Conservation (phyloP, 2,797 vertebrate species). For the Sebastes nivosus region DNA sequence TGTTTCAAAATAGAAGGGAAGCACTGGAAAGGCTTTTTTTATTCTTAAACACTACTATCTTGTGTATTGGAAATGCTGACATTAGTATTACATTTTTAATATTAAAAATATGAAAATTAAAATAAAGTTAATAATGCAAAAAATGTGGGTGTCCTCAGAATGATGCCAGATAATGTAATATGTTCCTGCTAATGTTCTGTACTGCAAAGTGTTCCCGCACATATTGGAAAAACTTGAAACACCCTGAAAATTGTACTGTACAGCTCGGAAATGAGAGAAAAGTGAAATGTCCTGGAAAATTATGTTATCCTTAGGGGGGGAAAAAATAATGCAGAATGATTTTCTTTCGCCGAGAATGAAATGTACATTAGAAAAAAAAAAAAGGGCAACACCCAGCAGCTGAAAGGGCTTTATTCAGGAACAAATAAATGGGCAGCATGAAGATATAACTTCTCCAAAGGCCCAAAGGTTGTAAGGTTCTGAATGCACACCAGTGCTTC, state of each 20-base stretch:
- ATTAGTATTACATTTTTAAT: background rate
- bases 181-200: background rate
- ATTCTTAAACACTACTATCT: background rate
- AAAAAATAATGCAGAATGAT: background rate
- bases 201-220: background rate
- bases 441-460: background rate
- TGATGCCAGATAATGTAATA: background rate
- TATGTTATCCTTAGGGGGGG: background rate
- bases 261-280: background rate
- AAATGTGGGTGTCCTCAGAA: background rate
- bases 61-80: background rate
- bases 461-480: background rate
- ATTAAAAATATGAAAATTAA: background rate
- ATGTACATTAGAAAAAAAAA: background rate
- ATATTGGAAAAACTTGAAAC: background rate
- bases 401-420: background rate
- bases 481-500: background rate
- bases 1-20: background rate
- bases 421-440: background rate
- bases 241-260: background rate
- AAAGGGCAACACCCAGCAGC: background rate
- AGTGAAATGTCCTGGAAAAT: background rate
- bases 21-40: background rate
- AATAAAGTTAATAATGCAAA: background rate
- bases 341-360: background rate